Conservation (phyloP, 2,113 vertebrate genomes). For the Gulo gulo region DNA sequence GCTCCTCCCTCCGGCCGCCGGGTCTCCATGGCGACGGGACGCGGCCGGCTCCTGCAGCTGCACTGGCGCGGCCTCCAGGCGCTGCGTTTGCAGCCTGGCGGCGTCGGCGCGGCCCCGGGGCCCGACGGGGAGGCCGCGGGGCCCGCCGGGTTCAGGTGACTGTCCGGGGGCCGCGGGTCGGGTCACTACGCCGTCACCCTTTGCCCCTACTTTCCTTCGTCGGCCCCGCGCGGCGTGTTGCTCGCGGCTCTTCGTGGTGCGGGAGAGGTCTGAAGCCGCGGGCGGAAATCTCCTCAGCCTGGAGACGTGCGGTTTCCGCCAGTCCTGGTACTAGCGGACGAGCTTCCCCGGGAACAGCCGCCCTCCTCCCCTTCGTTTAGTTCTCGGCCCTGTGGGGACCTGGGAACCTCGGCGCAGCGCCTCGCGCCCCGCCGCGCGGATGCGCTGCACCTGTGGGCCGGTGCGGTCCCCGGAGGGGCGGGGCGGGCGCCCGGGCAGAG, state of each 20-base stretch:
- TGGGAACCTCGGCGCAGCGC: not conserved
- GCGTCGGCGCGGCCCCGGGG: not conserved
- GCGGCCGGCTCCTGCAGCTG: slow-evolving; percentile 39
- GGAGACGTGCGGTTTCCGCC: not conserved
- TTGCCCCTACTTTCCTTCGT: not conserved
- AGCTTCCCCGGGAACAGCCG: fast-evolving
- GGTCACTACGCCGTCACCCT: not conserved
- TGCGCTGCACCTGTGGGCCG: not conserved
- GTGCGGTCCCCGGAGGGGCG: not conserved
- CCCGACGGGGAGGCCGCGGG: not conserved
- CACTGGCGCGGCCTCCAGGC: not conserved
- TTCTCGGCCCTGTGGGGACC: fast-evolving
- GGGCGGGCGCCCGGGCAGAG: too few species aligned
- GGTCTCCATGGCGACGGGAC: slow-evolving; percentile 76
- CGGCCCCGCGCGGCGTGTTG: too few species aligned
- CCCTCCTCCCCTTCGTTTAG: too few species aligned
- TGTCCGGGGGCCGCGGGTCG: not conserved
- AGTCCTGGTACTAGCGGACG: fast-evolving
- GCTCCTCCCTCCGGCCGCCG: fast-evolving
- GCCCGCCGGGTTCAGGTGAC: slow-evolving; percentile 33
- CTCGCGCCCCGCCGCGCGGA: too few species aligned
- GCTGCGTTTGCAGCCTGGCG: not conserved
- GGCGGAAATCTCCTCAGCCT: not conserved
- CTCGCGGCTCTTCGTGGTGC: not conserved
- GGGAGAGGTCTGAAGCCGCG: not conserved